phyloP scores from a whole-genome alignment of 2,113 vertebrate genomes.

The Barbus barbus region DNA sequence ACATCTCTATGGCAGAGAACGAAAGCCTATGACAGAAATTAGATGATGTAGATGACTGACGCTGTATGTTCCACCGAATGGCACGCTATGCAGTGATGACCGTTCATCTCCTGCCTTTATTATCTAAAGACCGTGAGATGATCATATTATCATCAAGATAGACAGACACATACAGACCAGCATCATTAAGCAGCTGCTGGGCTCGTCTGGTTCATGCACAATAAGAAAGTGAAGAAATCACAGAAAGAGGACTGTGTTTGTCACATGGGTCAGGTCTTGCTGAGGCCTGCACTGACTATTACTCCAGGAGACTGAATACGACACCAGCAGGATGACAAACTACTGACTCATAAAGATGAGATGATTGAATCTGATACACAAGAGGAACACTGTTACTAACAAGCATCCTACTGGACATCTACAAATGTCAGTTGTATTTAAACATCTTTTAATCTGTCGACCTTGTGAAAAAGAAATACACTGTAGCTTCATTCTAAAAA shows the following conservation, averaged over 20 bases:
- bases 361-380: constrained; percentile 6
- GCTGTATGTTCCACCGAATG: neutral
- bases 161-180: neutral
- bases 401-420: neutral
- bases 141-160: neutral
- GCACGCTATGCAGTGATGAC: constrained; percentile 6
- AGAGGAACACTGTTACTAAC: neutral
- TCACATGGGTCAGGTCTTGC: neutral
- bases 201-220: neutral
- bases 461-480: neutral
- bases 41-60: constrained; percentile 3
- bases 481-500: neutral
- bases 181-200: neutral
- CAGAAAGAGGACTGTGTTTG: neutral
- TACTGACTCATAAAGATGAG: constrained; percentile 16
- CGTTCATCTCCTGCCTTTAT: constrained; percentile 9
- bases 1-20: neutral
- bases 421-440: too few relatives aligned
- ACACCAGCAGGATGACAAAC: neutral
- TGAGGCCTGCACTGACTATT: constrained; percentile 14
- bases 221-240: neutral
- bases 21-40: neutral
- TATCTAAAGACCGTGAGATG: constrained; percentile 2
- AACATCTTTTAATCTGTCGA: neutral
- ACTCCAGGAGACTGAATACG: neutral